Evolutionary conservation across 1,140 invertebrate species (phyloP), one percentile per base, ranked within the genome.

Genomic region (Calephelis nemesis): DNA sequence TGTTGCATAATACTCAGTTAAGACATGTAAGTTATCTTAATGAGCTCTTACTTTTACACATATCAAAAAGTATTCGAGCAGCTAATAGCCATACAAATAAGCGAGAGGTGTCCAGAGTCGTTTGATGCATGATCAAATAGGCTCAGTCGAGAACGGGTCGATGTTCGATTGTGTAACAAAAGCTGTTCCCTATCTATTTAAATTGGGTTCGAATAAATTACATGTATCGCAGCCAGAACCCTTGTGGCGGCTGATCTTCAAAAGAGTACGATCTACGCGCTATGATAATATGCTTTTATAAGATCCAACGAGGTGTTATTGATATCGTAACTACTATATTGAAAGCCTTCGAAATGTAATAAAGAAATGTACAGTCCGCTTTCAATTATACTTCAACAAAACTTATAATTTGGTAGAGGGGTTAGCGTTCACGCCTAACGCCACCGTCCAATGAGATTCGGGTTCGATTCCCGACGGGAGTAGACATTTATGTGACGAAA

Each of bases 71-170:
- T 60, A 60, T 60, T 60, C 11, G 30, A 52, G 50, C 40, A 19
- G 54, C 65, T 62, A 58, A 67, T 62, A 62, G 47, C 45, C 42
- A 19, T 6, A 67, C 63, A 42, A 67, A 67, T 67, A 64, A 64
- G 62, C 30, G 47, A 63, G 10, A 48, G 42, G 47, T 63, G 62
- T 48, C 62, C 45, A 45, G 62, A 63, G 10, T 10, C 74, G 84
- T 83, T 84, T 82, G 83, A 87, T 87, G 83, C 84, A 83, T 87
- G 77, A 85, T 85, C 82, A 83, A 88, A 84, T 83, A 71, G 77
- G 71, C 70, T 81, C 69, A 71, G 70, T 71, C 63, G 71, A 70
- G 68, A 69, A 52, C 73, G 81, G 88, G 86, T 87, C 85, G 83
- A 84, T 81, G 85, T 74, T 82, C 77, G 76, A 79, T 89, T 91